These are phyloP conservation scores for Zaprionus davidi DNA, from an alignment of 1,140 invertebrate species.

Conservation along the genomic window DNA sequence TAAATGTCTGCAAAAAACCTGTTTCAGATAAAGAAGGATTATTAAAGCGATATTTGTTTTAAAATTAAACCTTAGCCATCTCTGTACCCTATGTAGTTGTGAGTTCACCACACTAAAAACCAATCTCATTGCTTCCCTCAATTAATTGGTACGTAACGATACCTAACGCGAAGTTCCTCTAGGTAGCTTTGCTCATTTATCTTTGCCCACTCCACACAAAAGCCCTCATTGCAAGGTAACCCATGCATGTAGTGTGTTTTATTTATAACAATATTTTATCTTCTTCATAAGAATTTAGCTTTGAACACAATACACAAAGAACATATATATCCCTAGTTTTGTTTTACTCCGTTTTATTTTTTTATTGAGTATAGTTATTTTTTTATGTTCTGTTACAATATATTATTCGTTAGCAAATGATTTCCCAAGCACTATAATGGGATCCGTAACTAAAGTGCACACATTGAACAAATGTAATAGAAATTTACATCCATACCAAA, in stretches of 20 bases:
- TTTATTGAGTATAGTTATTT: not conserved
- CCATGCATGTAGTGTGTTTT: not conserved
- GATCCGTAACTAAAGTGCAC: not conserved
- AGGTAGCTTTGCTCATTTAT: not conserved
- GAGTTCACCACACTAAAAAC: not conserved
- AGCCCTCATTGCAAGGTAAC: not conserved
- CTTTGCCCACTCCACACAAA: not conserved
- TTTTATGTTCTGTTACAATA: not conserved
- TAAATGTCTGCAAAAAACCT: constrained; percentile 1
- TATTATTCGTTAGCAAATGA: not conserved
- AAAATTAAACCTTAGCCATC: not conserved
- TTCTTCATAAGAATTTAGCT: not conserved
- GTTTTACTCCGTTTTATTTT: not conserved
- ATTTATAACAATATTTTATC: not conserved
- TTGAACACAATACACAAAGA: not conserved
- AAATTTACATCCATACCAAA: not conserved
- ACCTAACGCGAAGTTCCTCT: not conserved
- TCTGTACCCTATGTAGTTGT: not conserved
- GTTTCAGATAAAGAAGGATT: not conserved
- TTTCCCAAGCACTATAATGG: not conserved
- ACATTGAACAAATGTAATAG: not conserved
- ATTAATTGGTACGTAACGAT: not conserved
- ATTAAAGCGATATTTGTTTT: not conserved
- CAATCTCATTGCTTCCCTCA: not conserved
- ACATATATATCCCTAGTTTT: not conserved